Evolutionary conservation across 2,888 invertebrate genomes (phyloP), one percentile per base, ranked within the genome.

Genomic region (Drepana falcataria): DNA sequence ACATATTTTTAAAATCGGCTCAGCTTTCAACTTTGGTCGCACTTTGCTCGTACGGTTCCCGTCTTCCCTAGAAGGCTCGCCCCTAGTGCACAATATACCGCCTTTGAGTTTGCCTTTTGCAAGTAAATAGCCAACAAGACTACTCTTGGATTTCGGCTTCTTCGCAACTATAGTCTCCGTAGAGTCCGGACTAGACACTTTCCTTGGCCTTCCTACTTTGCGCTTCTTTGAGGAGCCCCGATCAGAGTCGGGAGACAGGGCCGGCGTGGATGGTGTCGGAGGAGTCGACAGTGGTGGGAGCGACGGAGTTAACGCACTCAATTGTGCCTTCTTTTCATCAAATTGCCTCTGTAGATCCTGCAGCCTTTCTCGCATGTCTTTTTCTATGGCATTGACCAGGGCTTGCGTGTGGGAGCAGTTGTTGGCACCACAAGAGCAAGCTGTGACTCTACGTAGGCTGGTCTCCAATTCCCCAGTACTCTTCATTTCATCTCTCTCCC

Each of bases 81-180:
- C 92, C 65, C 91, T 84, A 0, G 91, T 87, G 64, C 91, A 92
- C 5, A 92, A 71, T 52, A 91, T 89, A 2, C 90, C 90, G 4
- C 90, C 90, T 65, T 90, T 93, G 35, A 93, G 77, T 65, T 93
- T 93, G 51, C 93, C 93, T 71, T 94, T 94, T 2, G 94, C 94
- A 56, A 95, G 73, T 53, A 95, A 81, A 67, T 93, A 94, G 0
- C 94, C 94, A 2, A 95, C 94, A 2, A 94, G 84, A 60, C 93
- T 93, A 66, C 92, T 93, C 60, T 94, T 93, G n/a, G 92, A 93
- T 73, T 95, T 94, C 0, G 95, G 94, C 76, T 96, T 96, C 75
- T 96, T 96, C 2, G 96, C 95, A 0, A 96, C 96, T 53, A 96
- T 95, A 0, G 96, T 96, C 83, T 96, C 96, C 0, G 95, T 95